Conservation (phyloP, 2,888 invertebrate genomes). For the Chrysotoxum bicinctum region DNA sequence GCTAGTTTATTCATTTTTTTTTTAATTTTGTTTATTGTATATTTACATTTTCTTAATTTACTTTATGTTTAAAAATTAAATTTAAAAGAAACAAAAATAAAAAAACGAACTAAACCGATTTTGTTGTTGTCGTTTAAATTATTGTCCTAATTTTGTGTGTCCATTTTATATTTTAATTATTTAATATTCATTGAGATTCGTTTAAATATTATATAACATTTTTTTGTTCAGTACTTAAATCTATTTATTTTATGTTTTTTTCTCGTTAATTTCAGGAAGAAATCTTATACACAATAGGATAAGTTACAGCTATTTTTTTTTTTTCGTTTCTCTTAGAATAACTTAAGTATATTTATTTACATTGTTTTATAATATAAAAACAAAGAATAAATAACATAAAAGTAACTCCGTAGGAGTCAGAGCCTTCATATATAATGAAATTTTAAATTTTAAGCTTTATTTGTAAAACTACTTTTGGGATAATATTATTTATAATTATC, state of each 20-base stretch:
- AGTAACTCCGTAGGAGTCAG: conserved; percentile 36
- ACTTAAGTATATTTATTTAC: conserved; percentile 2
- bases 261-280: neutral
- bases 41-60: conserved; percentile 1
- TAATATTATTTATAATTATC: neutral
- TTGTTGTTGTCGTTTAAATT: conserved; percentile 28
- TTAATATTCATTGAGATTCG: neutral
- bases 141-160: conserved; percentile 50
- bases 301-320: neutral
- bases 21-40: neutral
- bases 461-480: neutral
- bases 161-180: neutral
- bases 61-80: neutral
- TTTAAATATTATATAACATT: neutral
- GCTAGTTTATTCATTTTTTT: conserved; percentile 31
- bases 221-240: neutral
- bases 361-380: neutral
- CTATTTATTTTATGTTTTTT: neutral
- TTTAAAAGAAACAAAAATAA: neutral
- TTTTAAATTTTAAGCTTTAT: neutral
- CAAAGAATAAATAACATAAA: neutral
- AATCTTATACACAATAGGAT: conserved; percentile 18
- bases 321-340: neutral
- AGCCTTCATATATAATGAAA: conserved; percentile 16
- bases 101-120: conserved; percentile 11